Evolutionary conservation across 92 coral and sea anemone genomes (phyloP), one percentile per base, ranked within the genome.

Genomic region (Paragorgia papillata): DNA sequence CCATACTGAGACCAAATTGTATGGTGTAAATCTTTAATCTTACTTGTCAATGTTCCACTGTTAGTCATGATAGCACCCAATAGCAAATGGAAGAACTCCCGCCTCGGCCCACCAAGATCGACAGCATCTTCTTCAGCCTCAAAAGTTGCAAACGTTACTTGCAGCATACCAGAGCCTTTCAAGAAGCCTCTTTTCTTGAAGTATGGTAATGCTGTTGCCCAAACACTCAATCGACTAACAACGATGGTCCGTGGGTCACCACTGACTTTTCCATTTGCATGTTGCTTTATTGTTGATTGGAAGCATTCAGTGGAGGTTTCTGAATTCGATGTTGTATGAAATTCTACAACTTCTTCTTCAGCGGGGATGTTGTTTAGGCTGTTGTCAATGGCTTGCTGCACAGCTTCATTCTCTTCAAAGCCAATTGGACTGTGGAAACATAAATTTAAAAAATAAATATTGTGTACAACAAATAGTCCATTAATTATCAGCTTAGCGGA

Each of bases 101-200:
- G 22, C 51, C 82, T n/a, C n/a, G n/a, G n/a, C n/a, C n/a, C n/a
- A n/a, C n/a, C n/a, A n/a, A n/a, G n/a, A n/a, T n/a, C n/a, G n/a
- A n/a, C n/a, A n/a, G n/a, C n/a, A n/a, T n/a, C n/a, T n/a, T n/a
- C n/a, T n/a, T n/a, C n/a, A n/a, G 53, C 77, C 68, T 79, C 85
- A 40, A 85, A 79, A 28, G 55, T 79, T 33, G 88, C 63, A 85
- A 80, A 79, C 49, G 85, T 80, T 1, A 85, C 85, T 25, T 55
- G 31, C 30, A 85, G 8, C 62, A 80, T 63, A n/a, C n/a, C n/a
- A n/a, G n/a, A n/a, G n/a, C n/a, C n/a, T n/a, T n/a, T n/a, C n/a
- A n/a, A n/a, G n/a, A 80, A 79, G 33, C 34, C 67, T 41, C 67
- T 79, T 35, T 63, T 79, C 58, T 70, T 61, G 66, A 79, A 79